Conservation (phyloP, 2,888 invertebrate genomes). For the Parnassius smintheus region DNA sequence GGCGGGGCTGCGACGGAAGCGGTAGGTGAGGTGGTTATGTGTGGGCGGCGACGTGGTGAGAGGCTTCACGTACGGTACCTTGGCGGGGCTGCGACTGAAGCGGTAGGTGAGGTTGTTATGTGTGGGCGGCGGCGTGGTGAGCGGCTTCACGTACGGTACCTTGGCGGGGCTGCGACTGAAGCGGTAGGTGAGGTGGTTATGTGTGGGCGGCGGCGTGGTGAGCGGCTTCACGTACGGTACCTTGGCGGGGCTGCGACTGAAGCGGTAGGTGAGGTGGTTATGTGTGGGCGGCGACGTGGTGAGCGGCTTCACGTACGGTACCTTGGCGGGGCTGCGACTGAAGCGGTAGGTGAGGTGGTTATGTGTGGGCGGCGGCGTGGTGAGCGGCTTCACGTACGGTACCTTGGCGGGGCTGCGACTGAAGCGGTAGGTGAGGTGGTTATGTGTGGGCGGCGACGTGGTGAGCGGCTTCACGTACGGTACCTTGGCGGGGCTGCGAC, state of each 20-base stretch:
- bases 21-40: constrained; percentile 85
- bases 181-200: constrained; percentile 85
- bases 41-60: constrained; percentile 70
- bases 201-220: constrained; percentile 68
- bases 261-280: constrained; percentile 86
- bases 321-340: constrained; percentile 92
- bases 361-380: constrained; percentile 69
- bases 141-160: constrained; percentile 75
- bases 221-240: constrained; percentile 76
- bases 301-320: constrained; percentile 74
- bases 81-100: constrained; percentile 92
- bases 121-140: constrained; percentile 69
- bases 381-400: constrained; percentile 74
- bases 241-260: constrained; percentile 93
- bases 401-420: constrained; percentile 93
- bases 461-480: constrained; percentile 75
- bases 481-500: constrained; percentile 92
- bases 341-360: constrained; percentile 88
- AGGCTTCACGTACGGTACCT: constrained; percentile 74
- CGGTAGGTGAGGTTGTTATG: constrained; percentile 86
- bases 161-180: constrained; percentile 94
- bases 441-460: constrained; percentile 70
- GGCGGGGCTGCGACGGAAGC: constrained; percentile 92
- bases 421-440: constrained; percentile 88
- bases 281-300: constrained; percentile 71